Conservation (phyloP, 2,113 vertebrate species). For the Ranitomeya variabilis region DNA sequence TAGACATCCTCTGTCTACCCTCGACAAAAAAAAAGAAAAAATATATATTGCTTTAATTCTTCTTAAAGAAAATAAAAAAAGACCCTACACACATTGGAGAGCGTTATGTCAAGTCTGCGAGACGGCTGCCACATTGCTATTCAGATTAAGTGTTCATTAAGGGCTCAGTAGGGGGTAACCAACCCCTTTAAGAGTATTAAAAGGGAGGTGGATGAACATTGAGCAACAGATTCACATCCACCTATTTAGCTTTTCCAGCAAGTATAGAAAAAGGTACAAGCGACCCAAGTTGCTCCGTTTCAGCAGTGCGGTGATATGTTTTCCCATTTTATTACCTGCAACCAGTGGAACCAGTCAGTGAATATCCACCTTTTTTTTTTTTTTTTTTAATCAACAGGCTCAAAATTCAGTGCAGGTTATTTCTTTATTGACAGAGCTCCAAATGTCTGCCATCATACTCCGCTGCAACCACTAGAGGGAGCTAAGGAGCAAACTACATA, state of each 20-base stretch:
- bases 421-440: too few relatives aligned
- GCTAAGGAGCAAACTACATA: too few relatives aligned
- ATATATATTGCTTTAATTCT: conserved; percentile 72
- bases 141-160: background rate
- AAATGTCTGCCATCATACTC: too few relatives aligned
- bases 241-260: conserved; percentile 37
- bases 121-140: conserved; percentile 68
- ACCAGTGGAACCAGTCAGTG: background rate
- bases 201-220: background rate
- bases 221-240: conserved; percentile 17
- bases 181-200: background rate
- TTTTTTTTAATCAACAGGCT: background rate
- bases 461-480: background rate
- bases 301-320: conserved; percentile 40
- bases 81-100: conserved; percentile 63
- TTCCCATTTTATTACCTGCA: conserved; percentile 14
- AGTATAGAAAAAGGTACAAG: background rate
- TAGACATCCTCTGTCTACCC: conserved; percentile 27
- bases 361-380: background rate
- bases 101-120: conserved; percentile 67
- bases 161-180: background rate
- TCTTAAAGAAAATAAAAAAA: conserved; percentile 67
- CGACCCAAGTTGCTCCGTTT: background rate
- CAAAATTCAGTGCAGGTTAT: background rate
- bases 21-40: background rate